A percentile compares a stretch with the other conserved stretches of the same genome.
Conservation (phyloP, 1,140 invertebrate genomes). For the Procambarus virginalis region DNA sequence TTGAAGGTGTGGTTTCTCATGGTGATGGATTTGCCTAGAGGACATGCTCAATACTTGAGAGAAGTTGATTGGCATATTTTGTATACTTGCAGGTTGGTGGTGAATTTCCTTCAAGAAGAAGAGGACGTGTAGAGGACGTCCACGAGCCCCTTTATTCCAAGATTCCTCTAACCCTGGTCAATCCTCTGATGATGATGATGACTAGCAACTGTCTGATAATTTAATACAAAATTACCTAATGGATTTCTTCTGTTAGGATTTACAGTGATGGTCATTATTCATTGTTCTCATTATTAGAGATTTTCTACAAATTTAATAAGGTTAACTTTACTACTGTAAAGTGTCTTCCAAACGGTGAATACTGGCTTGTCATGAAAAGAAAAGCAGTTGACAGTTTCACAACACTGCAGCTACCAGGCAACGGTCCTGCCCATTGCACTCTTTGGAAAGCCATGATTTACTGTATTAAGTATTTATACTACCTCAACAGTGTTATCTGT, state of each 20-base stretch:
- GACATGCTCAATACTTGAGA: too few species aligned
- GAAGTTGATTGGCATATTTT: background rate
- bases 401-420: background rate
- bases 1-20: too few species aligned
- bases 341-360: background rate
- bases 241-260: background rate
- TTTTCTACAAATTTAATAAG: background rate
- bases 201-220: background rate
- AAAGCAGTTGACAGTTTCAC: background rate
- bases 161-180: background rate
- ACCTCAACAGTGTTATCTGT: constrained; percentile 1
- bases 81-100: background rate
- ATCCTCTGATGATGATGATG: background rate
- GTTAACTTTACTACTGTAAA: background rate
- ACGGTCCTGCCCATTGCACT: background rate
- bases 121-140: background rate
- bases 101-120: background rate
- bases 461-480: constrained; percentile 1
- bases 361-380: background rate
- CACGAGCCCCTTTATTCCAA: background rate
- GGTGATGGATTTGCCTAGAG: too few species aligned
- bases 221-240: background rate
- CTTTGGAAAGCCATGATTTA: background rate
- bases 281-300: background rate
- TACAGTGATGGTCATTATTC: background rate